phyloP scores from a whole-genome alignment of 2,797 vertebrate species.

The Lithobates pipiens region DNA sequence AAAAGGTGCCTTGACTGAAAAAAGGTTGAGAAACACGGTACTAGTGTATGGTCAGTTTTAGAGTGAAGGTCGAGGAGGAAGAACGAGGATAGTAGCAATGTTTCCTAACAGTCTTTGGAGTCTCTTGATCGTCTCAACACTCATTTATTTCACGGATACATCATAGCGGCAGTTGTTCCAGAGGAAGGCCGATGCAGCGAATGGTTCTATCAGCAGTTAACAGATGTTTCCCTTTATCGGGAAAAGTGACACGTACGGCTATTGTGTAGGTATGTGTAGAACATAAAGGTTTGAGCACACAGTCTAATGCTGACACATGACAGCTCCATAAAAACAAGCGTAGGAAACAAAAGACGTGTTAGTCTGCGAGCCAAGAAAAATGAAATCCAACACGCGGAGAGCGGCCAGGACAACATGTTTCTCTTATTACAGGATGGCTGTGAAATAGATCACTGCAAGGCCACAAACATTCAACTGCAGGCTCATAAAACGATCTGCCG shows the following conservation, averaged over 20 bases:
- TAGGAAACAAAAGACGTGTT: conserved; percentile 31
- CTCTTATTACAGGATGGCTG: conserved; percentile 38
- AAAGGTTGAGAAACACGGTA: too few relatives aligned
- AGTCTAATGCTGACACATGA: background rate
- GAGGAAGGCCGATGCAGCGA: conserved; percentile 70
- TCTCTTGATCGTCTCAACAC: background rate
- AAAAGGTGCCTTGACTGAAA: too few relatives aligned
- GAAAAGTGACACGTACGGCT: conserved; percentile 41
- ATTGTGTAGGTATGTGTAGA: conserved; percentile 18
- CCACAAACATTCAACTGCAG: background rate
- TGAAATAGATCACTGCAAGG: conserved; percentile 10
- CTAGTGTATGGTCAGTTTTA: too few relatives aligned
- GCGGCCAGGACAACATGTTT: conserved; percentile 10
- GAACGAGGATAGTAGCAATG: too few relatives aligned
- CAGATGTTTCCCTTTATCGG: conserved; percentile 79
- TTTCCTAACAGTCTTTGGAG: too few relatives aligned
- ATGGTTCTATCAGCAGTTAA: conserved; percentile 71
- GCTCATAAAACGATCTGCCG: background rate
- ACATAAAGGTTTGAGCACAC: background rate
- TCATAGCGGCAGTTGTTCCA: conserved; percentile 66
- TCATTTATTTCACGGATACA: background rate
- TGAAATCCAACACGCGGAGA: background rate
- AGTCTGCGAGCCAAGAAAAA: conserved; percentile 12
- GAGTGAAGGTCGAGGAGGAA: too few relatives aligned
- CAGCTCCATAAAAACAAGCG: conserved; percentile 5